Percentiles rank a stretch among this genome's conserved stretches.
These are phyloP conservation scores for Phaethon lepturus DNA, from an alignment of 2,113 vertebrate species.

Conservation along the genomic window DNA sequence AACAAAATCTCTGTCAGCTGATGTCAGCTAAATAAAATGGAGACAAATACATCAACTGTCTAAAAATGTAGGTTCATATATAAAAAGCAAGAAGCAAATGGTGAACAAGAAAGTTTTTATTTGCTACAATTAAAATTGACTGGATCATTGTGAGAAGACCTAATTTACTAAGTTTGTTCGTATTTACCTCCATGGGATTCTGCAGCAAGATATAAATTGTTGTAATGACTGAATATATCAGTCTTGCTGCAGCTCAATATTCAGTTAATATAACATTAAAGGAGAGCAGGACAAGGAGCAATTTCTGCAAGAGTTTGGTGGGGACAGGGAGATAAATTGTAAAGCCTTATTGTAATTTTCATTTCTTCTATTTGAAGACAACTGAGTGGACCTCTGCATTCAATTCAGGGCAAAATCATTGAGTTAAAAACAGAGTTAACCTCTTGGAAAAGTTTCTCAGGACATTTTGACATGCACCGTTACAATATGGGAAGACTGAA, in stretches of 20 bases:
- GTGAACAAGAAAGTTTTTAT: neutral
- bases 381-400: neutral
- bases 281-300: neutral
- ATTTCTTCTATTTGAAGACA: neutral
- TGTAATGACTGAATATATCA: neutral
- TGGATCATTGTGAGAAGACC: neutral
- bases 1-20: neutral
- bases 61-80: neutral
- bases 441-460: neutral
- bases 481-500: neutral
- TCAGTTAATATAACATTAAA: neutral
- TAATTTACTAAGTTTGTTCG: neutral
- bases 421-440: neutral
- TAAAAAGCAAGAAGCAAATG: neutral
- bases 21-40: neutral
- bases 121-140: neutral
- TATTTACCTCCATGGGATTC: neutral
- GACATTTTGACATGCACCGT: neutral
- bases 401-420: neutral
- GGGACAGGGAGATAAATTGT: neutral
- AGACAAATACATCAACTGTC: neutral
- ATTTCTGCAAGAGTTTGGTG: neutral
- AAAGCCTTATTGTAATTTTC: neutral
- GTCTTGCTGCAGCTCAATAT: neutral
- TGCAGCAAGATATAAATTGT: neutral